Evolutionary conservation across 1,140 invertebrate genomes (phyloP).

Genomic region (Cotesia chilonis): DNA sequence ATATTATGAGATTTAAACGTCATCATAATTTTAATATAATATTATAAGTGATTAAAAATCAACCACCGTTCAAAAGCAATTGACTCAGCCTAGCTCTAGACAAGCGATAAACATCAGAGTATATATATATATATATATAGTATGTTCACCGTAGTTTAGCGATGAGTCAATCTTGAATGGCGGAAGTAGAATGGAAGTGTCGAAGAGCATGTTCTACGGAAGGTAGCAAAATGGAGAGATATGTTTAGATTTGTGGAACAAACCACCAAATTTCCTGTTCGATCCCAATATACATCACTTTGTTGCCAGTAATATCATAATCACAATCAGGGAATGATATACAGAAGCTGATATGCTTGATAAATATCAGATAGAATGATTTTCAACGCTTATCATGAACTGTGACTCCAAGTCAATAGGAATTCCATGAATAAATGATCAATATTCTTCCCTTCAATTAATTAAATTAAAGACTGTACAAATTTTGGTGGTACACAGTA

Average conservation of each 20-base stretch:
- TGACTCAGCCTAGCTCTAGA: background rate
- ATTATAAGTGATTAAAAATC: no score
- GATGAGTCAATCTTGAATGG: slow-evolving; percentile 24
- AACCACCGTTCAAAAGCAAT: no score
- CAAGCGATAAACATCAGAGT: background rate
- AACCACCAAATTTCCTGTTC: slow-evolving; percentile 62
- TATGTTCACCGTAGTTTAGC: slow-evolving; percentile 1
- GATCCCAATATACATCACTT: slow-evolving; percentile 56
- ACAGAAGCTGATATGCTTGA: background rate
- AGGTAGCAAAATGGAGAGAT: slow-evolving; percentile 22
- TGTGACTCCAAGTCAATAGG: no score
- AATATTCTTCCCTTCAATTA: background rate
- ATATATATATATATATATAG: background rate
- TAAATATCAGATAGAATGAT: no score
- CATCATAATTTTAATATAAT: no score
- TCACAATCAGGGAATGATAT: slow-evolving; percentile 5
- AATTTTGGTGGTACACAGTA: background rate
- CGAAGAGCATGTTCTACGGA: slow-evolving; percentile 1
- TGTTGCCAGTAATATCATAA: slow-evolving; percentile 26
- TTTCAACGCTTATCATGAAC: no score
- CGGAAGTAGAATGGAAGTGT: slow-evolving; percentile 10
- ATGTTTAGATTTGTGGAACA: slow-evolving; percentile 54
- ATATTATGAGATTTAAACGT: no score
- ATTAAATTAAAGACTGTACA: background rate
- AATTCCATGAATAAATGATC: background rate